Evolutionary conservation across 2,797 vertebrate genomes (phyloP).

Genomic region (Ispidina picta): DNA sequence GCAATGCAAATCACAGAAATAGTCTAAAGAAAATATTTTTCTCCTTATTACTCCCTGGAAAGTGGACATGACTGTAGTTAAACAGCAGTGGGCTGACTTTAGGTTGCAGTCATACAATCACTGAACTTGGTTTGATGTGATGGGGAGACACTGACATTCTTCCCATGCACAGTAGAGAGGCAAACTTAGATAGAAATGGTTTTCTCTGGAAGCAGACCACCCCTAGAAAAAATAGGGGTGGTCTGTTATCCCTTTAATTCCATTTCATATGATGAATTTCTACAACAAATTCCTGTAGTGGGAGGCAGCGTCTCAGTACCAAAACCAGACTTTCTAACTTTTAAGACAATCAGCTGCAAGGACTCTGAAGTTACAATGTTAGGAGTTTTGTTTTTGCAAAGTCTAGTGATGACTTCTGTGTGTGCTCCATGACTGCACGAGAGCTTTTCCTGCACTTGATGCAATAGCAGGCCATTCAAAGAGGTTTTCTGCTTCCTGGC

Average conservation of each 20-base stretch:
- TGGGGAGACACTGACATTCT: not conserved
- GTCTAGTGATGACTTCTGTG: not conserved
- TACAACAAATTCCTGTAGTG: not conserved
- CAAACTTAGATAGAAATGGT: not conserved
- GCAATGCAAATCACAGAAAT: not conserved
- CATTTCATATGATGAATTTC: not conserved
- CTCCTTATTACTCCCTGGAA: not conserved
- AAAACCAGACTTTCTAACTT: not conserved
- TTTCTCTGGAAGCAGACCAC: not conserved
- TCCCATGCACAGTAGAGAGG: fast-evolving
- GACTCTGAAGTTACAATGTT: not conserved
- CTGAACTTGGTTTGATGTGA: not conserved
- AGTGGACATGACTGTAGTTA: not conserved
- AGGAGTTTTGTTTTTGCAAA: not conserved
- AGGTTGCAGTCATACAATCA: not conserved
- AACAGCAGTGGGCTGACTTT: not conserved
- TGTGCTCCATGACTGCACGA: not conserved
- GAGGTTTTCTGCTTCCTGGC: not conserved
- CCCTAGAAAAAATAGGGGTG: too few species aligned
- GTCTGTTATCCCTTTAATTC: not conserved
- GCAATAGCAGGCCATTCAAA: not conserved
- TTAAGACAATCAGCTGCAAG: not conserved
- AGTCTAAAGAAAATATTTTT: not conserved
- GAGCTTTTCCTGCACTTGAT: not conserved
- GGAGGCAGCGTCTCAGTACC: not conserved